phyloP scores from a whole-genome alignment of 1,140 invertebrate genomes.

The Littorina saxatilis region DNA sequence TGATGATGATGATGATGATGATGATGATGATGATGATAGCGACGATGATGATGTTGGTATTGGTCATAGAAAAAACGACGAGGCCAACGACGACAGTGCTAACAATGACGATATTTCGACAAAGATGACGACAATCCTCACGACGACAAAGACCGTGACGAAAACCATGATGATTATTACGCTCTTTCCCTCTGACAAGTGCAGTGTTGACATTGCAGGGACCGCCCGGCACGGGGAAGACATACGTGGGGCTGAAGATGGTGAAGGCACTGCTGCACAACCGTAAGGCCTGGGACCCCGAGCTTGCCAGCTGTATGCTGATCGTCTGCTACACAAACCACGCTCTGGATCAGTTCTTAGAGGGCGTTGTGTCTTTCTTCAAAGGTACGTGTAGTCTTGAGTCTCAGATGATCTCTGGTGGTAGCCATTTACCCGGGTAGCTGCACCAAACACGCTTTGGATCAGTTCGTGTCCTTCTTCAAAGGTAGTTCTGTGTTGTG shows the following conservation, averaged over 20 bases:
- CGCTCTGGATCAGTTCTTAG: slow-evolving; percentile 91
- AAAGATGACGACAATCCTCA: too few relatives aligned
- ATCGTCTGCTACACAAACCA: slow-evolving; percentile 92
- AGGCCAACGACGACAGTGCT: too few relatives aligned
- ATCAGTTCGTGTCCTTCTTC: neutral
- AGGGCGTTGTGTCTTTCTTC: slow-evolving; percentile 78
- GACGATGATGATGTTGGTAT: too few relatives aligned
- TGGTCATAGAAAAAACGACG: too few relatives aligned
- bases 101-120: too few relatives aligned
- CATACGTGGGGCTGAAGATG: slow-evolving; percentile 74
- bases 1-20: too few relatives aligned
- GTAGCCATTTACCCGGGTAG: neutral
- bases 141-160: too few relatives aligned
- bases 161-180: too few relatives aligned
- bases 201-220: slow-evolving; percentile 83
- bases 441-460: neutral
- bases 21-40: too few relatives aligned
- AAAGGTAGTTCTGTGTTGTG: neutral
- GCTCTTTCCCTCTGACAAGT: too few relatives aligned
- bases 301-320: slow-evolving; percentile 79
- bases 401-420: neutral
- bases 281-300: slow-evolving; percentile 51
- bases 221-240: slow-evolving; percentile 73
- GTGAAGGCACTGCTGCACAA: slow-evolving; percentile 72
- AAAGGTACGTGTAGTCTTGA: slow-evolving; percentile 11